phyloP scores from a whole-genome alignment of 2,797 vertebrate genomes.

The Poecilia gillii region DNA sequence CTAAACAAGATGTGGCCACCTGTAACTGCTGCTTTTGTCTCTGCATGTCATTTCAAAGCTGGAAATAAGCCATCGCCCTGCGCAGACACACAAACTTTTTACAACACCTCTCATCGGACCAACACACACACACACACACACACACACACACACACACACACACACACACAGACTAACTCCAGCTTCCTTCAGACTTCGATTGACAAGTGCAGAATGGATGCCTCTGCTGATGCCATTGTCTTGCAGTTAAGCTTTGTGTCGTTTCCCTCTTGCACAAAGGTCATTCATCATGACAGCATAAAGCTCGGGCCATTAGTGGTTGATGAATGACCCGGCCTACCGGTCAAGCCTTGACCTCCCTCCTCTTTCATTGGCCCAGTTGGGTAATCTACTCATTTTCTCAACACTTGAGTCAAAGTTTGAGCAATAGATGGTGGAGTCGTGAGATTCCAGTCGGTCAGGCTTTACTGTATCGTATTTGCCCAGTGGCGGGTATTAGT shows the following conservation, averaged over 20 bases:
- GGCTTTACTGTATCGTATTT: constrained; percentile 83
- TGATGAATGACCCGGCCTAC: constrained; percentile 77
- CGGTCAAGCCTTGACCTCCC: constrained; percentile 76
- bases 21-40: constrained; percentile 53
- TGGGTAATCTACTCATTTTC: constrained; percentile 60
- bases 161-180: constrained; percentile 18
- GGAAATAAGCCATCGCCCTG: constrained; percentile 61
- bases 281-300: constrained; percentile 77
- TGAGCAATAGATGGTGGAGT: constrained; percentile 36
- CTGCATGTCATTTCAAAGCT: constrained; percentile 38
- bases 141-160: constrained; percentile 27
- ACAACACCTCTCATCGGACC: constrained; percentile 26
- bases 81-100: constrained; percentile 68
- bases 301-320: constrained; percentile 75
- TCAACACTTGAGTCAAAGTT: constrained; percentile 49
- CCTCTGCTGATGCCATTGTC: constrained; percentile 73
- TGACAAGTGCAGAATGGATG: constrained; percentile 78
- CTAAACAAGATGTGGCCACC: constrained; percentile 61
- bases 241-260: constrained; percentile 53
- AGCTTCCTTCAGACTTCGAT: constrained; percentile 61
- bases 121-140: constrained; percentile 16
- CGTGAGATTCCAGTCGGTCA: constrained; percentile 63
- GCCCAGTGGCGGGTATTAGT: constrained; percentile 74
- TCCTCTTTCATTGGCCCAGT: constrained; percentile 25
- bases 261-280: constrained; percentile 67